Percentiles rank a stretch among this genome's conserved stretches.
These are phyloP conservation scores for Micropoecilia bifurca DNA, from an alignment of 2,797 vertebrate genomes.

Conservation along the genomic window DNA sequence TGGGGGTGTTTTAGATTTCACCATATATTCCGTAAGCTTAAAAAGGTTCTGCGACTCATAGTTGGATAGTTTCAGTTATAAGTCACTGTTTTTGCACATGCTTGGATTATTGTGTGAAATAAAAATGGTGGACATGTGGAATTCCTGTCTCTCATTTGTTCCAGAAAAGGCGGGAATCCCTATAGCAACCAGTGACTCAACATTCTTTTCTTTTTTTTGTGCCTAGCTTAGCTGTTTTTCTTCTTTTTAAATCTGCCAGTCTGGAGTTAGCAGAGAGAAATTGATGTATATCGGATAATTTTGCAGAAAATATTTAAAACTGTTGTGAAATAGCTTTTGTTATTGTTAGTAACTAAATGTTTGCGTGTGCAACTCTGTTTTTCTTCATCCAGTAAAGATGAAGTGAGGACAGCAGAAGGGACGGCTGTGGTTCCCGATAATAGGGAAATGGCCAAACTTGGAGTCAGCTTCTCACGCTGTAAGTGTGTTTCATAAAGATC, in stretches of 20 bases:
- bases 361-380: neutral
- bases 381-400: conserved; percentile 80
- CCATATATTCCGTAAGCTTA: too few species aligned
- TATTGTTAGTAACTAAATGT: neutral
- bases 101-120: neutral
- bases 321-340: neutral
- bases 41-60: neutral
- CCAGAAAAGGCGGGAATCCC: neutral
- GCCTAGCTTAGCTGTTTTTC: neutral
- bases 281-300: neutral
- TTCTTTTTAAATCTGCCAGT: neutral
- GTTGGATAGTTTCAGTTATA: neutral
- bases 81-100: neutral
- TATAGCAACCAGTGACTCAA: neutral
- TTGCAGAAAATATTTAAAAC: neutral
- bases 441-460: conserved; percentile 84
- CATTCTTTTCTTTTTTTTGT: neutral
- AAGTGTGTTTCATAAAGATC: conserved; percentile 54
- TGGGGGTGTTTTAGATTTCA: neutral
- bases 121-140: neutral
- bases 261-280: neutral
- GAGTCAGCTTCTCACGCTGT: conserved; percentile 89
- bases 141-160: neutral
- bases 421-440: conserved; percentile 80
- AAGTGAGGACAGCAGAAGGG: conserved; percentile 77